Evolutionary conservation across 1,140 invertebrate genomes (phyloP).

Genomic region (Helicoverpa armigera): DNA sequence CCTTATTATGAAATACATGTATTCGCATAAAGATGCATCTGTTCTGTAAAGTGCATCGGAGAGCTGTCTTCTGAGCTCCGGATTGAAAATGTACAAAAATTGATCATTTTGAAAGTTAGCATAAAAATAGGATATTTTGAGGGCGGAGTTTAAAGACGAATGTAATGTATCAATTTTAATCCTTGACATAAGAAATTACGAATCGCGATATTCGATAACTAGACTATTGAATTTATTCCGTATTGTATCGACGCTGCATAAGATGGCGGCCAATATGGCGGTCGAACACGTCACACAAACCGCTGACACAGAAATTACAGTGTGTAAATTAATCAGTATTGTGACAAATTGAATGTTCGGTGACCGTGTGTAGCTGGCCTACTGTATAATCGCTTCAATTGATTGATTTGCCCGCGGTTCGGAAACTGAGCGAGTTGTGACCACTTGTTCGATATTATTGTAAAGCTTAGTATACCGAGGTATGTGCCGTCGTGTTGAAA

Average conservation of each 20-base stretch:
- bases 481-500: conserved; percentile 45
- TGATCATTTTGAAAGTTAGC: conserved; percentile 17
- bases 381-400: conserved; percentile 53
- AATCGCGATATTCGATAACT: conserved; percentile 28
- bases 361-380: conserved; percentile 60
- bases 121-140: conserved; percentile 27
- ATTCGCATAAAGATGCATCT: conserved; percentile 9
- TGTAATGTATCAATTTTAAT: conserved; percentile 21
- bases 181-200: conserved; percentile 19
- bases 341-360: conserved; percentile 47
- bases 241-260: conserved; percentile 32
- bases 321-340: conserved; percentile 57
- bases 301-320: conserved; percentile 20
- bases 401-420: conserved; percentile 37
- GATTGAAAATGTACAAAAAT: conserved; percentile 35
- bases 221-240: conserved; percentile 22
- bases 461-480: conserved; percentile 57
- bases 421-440: conserved; percentile 43
- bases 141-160: conserved; percentile 6
- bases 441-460: conserved; percentile 42
- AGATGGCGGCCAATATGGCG: conserved; percentile 11
- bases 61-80: not conserved
- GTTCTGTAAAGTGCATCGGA: not conserved
- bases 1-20: conserved; percentile 29
- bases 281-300: conserved; percentile 41